Conservation (phyloP, 2,113 vertebrate species). For the Alosa alosa region DNA sequence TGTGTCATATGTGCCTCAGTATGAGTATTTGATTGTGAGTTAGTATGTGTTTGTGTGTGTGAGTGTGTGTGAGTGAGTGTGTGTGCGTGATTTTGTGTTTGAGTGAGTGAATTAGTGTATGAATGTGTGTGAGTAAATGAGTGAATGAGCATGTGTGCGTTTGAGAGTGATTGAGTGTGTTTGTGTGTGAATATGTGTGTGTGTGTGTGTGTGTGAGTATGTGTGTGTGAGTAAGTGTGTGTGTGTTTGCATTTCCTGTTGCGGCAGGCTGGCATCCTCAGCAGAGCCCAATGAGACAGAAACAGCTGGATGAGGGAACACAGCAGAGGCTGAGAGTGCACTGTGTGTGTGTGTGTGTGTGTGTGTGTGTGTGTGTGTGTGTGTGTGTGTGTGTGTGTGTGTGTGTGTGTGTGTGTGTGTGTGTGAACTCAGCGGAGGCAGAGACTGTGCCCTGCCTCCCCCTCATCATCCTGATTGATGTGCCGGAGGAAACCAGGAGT, state of each 20-base stretch:
- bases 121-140: neutral
- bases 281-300: constrained; percentile 45
- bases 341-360: constrained; percentile 8
- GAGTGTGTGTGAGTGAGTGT: neutral
- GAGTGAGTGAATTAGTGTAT: neutral
- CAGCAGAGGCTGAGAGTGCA: constrained; percentile 38
- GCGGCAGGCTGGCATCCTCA: constrained; percentile 36
- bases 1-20: neutral
- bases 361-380: no score
- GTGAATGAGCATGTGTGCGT: neutral
- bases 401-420: no score
- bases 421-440: neutral
- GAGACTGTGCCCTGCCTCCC: constrained; percentile 34
- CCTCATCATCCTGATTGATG: constrained; percentile 50
- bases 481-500: constrained; percentile 39
- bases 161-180: neutral
- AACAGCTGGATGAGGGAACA: constrained; percentile 26
- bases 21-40: neutral
- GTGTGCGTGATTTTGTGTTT: neutral
- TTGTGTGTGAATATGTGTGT: neutral
- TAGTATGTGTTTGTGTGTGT: neutral
- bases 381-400: no score
- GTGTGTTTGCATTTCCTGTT: constrained; percentile 41
- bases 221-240: constrained; percentile 17
- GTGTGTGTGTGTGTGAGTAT: constrained; percentile 24